Evolutionary conservation across 2,797 vertebrate genomes (phyloP).

Genomic region (Muscicapa striata): DNA sequence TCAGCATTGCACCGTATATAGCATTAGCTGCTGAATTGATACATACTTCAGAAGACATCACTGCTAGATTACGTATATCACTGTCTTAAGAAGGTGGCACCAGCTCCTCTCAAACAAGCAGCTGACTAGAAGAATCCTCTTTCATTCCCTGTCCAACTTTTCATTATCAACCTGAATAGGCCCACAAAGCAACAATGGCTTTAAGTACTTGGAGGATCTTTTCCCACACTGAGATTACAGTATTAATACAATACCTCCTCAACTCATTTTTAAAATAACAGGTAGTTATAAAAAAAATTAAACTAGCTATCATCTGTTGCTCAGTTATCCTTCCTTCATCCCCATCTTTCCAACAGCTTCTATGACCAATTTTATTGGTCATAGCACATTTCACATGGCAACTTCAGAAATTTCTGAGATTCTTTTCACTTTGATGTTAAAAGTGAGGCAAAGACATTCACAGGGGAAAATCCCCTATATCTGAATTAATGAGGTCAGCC

Average conservation of each 20-base stretch:
- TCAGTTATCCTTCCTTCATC: not conserved
- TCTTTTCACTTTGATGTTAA: slow-evolving; percentile 17
- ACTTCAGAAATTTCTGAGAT: not conserved
- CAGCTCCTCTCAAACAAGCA: not conserved
- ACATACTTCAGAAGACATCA: not conserved
- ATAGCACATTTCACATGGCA: not conserved
- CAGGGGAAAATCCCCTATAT: not conserved
- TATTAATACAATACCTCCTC: not conserved
- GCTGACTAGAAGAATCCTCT: not conserved
- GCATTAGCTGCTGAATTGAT: not conserved
- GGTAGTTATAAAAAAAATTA: not conserved
- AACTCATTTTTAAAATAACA: not conserved
- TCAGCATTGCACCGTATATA: not conserved
- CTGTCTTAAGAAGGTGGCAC: not conserved
- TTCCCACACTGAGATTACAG: not conserved
- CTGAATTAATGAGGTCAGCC: not conserved
- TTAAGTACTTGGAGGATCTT: not conserved
- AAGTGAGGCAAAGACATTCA: not conserved
- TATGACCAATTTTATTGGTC: not conserved
- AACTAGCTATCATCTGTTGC: not conserved
- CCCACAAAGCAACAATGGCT: not conserved
- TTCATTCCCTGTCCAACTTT: not conserved
- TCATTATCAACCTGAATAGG: not conserved
- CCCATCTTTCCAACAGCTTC: not conserved
- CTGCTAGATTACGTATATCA: not conserved